Conservation (phyloP, 2,888 invertebrate genomes). For the Xestia xanthographa region DNA sequence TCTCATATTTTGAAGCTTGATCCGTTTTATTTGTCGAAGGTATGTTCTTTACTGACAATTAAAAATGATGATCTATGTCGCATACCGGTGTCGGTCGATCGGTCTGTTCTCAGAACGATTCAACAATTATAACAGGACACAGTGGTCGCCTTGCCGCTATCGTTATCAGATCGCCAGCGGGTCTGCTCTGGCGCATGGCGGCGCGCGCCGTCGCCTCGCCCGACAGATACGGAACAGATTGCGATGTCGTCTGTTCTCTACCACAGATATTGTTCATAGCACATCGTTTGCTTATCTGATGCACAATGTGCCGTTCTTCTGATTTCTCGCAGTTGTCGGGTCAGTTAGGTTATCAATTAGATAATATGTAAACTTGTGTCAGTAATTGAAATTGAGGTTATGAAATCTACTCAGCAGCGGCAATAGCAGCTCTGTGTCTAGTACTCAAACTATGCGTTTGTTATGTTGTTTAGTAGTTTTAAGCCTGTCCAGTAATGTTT, state of each 20-base stretch:
- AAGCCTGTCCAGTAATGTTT: constrained; percentile 16
- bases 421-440: constrained; percentile 4
- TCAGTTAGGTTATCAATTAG: constrained; percentile 28
- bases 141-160: background rate
- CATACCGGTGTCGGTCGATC: constrained; percentile 4
- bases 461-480: background rate
- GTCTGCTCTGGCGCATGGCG: no score
- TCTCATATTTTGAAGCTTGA: background rate
- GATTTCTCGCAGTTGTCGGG: constrained; percentile 39
- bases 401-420: background rate
- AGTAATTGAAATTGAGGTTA: constrained; percentile 4
- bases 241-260: constrained; percentile 13
- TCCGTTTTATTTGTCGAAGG: constrained; percentile 5
- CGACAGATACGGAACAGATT: constrained; percentile 12
- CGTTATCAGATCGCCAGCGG: constrained; percentile 21
- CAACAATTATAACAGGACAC: constrained; percentile 17
- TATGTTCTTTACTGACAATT: constrained; percentile 18
- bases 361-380: constrained; percentile 13
- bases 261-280: constrained; percentile 9
- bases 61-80: constrained; percentile 1
- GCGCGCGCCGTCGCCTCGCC: background rate
- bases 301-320: constrained; percentile 35
- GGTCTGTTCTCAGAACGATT: constrained; percentile 5
- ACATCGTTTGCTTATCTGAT: constrained; percentile 31
- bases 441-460: background rate